Conservation (phyloP, 2,113 vertebrate species). For the Conger conger region DNA sequence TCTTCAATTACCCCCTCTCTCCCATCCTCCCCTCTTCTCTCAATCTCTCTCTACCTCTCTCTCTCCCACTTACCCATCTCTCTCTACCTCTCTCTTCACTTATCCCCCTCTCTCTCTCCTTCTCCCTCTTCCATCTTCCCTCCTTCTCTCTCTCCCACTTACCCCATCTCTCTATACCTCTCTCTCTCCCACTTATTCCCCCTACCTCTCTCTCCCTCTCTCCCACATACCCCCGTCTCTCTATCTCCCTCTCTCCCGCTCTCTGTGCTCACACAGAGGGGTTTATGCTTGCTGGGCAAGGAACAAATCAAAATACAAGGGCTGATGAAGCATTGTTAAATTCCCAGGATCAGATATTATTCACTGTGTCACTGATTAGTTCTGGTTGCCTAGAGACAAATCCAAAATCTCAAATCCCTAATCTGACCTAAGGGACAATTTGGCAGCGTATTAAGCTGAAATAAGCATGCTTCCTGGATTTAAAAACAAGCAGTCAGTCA, state of each 20-base stretch:
- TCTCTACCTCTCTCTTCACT: conserved; percentile 18
- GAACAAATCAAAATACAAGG: background rate
- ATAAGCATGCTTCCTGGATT: background rate
- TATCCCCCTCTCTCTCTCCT: too few relatives aligned
- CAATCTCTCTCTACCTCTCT: background rate
- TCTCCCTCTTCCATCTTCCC: conserved; percentile 13
- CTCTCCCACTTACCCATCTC: too few relatives aligned
- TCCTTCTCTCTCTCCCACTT: conserved; percentile 15
- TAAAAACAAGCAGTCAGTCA: background rate
- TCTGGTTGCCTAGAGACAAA: background rate
- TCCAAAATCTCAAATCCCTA: background rate
- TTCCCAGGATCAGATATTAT: background rate
- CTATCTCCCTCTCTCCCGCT: background rate
- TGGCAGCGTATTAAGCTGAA: background rate
- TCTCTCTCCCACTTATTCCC: too few relatives aligned
- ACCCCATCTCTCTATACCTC: background rate
- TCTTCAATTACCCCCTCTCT: too few relatives aligned
- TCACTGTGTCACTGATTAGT: background rate
- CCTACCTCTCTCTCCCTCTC: background rate
- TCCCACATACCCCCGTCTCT: too few relatives aligned
- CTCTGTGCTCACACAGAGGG: background rate
- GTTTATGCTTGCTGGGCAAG: background rate
- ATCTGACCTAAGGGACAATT: background rate
- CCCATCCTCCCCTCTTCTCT: too few relatives aligned
- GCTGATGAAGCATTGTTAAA: background rate